Evolutionary conservation across 2,113 vertebrate species (phyloP).

Genomic region (Sciurus niger): DNA sequence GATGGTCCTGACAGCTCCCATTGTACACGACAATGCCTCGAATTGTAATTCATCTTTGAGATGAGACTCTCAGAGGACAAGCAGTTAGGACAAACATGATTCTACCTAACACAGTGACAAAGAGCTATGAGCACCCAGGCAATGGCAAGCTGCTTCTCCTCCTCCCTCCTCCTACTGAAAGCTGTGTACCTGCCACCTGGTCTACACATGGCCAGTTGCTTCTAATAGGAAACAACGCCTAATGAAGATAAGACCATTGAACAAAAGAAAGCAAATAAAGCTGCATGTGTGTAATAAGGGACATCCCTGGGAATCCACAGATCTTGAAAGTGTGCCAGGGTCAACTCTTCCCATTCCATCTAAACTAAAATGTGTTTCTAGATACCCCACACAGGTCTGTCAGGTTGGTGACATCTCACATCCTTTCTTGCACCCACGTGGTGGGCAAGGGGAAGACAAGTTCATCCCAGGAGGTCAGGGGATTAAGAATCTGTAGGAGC

Average conservation of each 20-base stretch:
- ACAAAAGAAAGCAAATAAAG: neutral
- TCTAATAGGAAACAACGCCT: neutral
- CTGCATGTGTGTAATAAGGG: neutral
- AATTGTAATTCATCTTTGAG: neutral
- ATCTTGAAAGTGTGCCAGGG: neutral
- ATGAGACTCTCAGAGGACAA: slow-evolving; percentile 14
- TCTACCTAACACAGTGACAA: neutral
- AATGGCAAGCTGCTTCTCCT: rapidly evolving
- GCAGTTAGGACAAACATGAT: neutral
- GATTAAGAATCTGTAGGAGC: neutral
- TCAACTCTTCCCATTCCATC: neutral
- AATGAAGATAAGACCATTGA: neutral
- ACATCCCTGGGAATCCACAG: neutral
- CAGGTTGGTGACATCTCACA: neutral
- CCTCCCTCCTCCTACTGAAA: neutral
- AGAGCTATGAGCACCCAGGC: neutral
- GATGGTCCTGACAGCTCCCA: neutral
- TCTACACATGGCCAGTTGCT: neutral
- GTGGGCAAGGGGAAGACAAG: neutral
- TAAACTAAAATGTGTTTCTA: slow-evolving; percentile 1
- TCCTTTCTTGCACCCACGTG: neutral
- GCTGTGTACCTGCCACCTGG: neutral
- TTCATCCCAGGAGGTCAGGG: rapidly evolving
- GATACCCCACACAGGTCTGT: neutral
- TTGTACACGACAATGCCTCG: neutral